Percentiles rank a stretch among this genome's conserved stretches.
Evolutionary conservation across 2,113 vertebrate species (phyloP).

Genomic region (Microcebus lehilahytsara): DNA sequence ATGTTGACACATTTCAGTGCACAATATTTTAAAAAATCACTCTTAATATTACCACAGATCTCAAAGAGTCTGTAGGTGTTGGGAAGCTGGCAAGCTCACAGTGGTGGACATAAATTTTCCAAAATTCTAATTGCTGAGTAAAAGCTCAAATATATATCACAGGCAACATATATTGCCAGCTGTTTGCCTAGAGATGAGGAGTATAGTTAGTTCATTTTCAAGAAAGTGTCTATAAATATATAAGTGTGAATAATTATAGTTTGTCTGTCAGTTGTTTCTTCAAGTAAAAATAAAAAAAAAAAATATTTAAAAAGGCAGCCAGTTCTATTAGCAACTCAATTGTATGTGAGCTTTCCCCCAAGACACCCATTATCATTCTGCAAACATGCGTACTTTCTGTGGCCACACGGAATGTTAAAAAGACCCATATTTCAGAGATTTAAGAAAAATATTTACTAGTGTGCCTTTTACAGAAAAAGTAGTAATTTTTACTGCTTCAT

Average conservation of each 20-base stretch:
- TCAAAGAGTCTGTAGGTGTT: not conserved
- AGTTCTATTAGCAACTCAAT: fast-evolving
- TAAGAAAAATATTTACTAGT: not conserved
- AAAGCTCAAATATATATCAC: not conserved
- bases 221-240: not conserved
- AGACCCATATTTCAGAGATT: not conserved
- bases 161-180: not conserved
- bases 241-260: not conserved
- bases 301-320: not conserved
- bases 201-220: not conserved
- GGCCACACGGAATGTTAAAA: not conserved
- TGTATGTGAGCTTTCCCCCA: fast-evolving
- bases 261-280: not conserved
- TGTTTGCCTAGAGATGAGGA: not conserved
- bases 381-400: not conserved
- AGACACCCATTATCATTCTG: not conserved
- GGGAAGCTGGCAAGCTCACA: not conserved
- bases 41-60: fast-evolving
- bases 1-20: not conserved
- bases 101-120: not conserved
- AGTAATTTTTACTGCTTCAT: too few species aligned
- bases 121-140: not conserved
- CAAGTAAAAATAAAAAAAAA: not conserved
- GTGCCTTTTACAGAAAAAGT: not conserved
- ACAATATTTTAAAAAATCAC: too few species aligned